Percentiles rank a stretch among this genome's conserved stretches.
phyloP scores from a whole-genome alignment of 2,797 vertebrate genomes.

The Petrocephalus schoutedeni region DNA sequence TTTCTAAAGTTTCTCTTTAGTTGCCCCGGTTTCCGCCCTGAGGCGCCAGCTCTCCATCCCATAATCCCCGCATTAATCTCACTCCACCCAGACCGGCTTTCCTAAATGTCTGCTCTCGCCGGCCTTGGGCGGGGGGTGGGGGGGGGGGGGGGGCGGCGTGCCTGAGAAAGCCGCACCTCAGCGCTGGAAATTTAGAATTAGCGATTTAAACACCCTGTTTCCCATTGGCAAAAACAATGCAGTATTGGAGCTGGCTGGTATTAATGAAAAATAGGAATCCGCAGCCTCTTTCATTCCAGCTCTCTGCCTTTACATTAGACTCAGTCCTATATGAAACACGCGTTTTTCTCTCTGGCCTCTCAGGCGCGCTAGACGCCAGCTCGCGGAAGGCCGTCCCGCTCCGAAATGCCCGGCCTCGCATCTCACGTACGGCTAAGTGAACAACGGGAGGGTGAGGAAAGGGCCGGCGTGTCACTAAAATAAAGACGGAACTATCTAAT shows the following conservation, averaged over 20 bases:
- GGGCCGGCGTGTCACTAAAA: neutral
- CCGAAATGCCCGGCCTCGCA: neutral
- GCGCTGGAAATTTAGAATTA: neutral
- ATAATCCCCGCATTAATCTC: neutral
- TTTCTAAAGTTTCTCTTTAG: neutral
- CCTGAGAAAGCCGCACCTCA: neutral
- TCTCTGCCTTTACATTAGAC: neutral
- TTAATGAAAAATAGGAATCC: neutral
- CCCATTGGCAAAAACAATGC: neutral
- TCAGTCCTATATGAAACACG: neutral
- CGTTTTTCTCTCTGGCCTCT: neutral
- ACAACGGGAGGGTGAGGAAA: neutral
- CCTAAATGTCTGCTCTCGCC: neutral
- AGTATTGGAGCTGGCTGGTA: neutral
- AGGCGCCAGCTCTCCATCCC: neutral
- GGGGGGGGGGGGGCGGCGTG: neutral
- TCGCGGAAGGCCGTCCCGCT: too few species aligned
- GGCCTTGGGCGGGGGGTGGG: neutral
- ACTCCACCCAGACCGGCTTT: neutral
- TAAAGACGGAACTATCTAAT: slow-evolving; percentile 8
- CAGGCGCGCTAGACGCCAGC: neutral
- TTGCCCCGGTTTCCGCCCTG: neutral
- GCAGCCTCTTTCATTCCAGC: neutral
- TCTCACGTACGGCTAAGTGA: neutral
- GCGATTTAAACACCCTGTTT: neutral